Evolutionary conservation across 2,888 invertebrate species (phyloP), one percentile per base, ranked within the genome.

Genomic region (Xestia xanthographa): DNA sequence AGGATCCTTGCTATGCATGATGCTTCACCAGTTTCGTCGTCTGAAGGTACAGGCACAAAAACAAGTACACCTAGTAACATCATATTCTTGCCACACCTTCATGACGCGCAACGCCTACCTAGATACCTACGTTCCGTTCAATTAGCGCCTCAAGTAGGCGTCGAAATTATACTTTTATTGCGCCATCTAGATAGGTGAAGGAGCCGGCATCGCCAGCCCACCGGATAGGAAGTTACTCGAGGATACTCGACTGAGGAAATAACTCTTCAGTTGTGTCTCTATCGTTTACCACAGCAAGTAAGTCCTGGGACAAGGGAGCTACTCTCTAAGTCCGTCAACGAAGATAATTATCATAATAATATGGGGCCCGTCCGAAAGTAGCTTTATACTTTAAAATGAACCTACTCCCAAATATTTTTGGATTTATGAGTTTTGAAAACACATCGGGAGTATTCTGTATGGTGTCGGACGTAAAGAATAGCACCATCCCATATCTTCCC

Each of bases 101-200:
- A 66, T 73, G 45, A 79, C 73, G 60, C 48, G 58, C 62, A 4
- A 48, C 80, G 70, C 74, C 83, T 72, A 82, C 80, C 12, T 38
- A 70, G n/a, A 63, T 50, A n/a, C n/a, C n/a, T n/a, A 60, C 75
- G 81, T 50, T 65, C 45, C 38, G 14, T 58, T 58, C 66, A 80
- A 80, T 84, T 82, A 80, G 34, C 75, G 68, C 50, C 17, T 45
- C 53, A 72, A 56, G 67, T 72, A 72, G 65, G 74, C 58, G 66
- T 56, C 20, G n/a, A 45, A 71, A 65, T 79, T 67, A 56, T 60
- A 29, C 50, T 67, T 63, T 62, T 41, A 79, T 38, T 62, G n/a
- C 22, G 26, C n/a, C 43, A 34, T 26, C 41, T 41, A n/a, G 4
- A 41, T 34, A 50, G 0, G 41, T 50, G 41, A 70, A 69, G 8